A percentile compares a stretch with the other conserved stretches of the same genome.
phyloP scores from a whole-genome alignment of 2,888 invertebrate species.

The Galerucella nymphaeae region DNA sequence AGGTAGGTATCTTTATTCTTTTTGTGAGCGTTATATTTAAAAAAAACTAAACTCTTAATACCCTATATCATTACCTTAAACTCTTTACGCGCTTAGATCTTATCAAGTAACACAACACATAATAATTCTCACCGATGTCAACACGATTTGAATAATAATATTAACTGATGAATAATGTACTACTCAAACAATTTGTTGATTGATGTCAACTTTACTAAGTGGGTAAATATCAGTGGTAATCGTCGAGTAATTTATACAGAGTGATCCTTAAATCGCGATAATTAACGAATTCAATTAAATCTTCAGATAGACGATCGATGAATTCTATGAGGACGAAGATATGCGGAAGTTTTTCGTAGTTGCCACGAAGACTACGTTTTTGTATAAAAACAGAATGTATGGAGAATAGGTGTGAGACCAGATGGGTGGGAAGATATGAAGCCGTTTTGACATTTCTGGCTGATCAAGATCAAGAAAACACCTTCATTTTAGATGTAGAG shows the following conservation, averaged over 20 bases:
- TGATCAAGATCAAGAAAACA: too few relatives aligned
- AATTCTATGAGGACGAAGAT: not conserved
- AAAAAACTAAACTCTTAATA: not conserved
- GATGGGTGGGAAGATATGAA: too few relatives aligned
- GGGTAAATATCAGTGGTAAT: conserved; percentile 23
- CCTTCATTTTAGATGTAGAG: too few relatives aligned
- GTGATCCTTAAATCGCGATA: conserved; percentile 4
- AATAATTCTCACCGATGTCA: conserved; percentile 17
- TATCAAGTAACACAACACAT: conserved; percentile 12
- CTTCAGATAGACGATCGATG: not conserved
- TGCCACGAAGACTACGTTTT: too few relatives aligned
- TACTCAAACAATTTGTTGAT: conserved; percentile 19
- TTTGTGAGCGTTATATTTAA: not conserved
- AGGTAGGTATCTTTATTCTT: not conserved
- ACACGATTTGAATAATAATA: conserved; percentile 18
- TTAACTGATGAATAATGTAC: conserved; percentile 18
- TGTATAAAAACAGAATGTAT: too few relatives aligned
- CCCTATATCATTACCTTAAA: conserved; percentile 3
- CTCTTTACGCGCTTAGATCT: conserved; percentile 13
- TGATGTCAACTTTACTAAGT: conserved; percentile 26
- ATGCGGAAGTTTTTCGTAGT: not conserved
- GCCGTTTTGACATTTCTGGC: too few relatives aligned
- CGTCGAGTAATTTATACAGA: conserved; percentile 26
- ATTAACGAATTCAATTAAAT: not conserved
- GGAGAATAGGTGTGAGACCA: too few relatives aligned